Percentiles rank a stretch among this genome's conserved stretches.
phyloP scores from a whole-genome alignment of 2,888 invertebrate genomes.

The Argyresthia goedartella region DNA sequence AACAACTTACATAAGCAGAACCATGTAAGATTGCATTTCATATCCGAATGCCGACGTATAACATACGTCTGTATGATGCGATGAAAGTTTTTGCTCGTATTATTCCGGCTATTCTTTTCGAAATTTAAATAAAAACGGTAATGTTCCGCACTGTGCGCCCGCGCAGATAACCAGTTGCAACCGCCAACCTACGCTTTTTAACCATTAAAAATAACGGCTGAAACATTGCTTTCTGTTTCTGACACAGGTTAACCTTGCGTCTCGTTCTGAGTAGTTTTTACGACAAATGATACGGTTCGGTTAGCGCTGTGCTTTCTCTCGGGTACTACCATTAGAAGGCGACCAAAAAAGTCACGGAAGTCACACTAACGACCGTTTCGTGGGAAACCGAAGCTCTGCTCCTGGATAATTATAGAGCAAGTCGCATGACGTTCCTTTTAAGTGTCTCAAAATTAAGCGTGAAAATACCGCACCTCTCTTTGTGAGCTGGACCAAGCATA shows the following conservation, averaged over 20 bases:
- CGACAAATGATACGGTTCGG: constrained; percentile 8
- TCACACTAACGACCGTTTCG: constrained; percentile 31
- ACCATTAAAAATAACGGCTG: constrained; percentile 13
- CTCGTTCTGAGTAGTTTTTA: no score
- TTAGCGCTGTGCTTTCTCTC: constrained; percentile 5
- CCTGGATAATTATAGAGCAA: constrained; percentile 18
- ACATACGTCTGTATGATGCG: no score
- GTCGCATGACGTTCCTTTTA: constrained; percentile 22
- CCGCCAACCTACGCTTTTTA: constrained; percentile 14
- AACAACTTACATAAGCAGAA: no score
- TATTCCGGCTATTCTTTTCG: constrained; percentile 15
- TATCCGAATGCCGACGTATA: no score
- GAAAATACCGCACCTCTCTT: not conserved
- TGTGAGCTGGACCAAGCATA: not conserved
- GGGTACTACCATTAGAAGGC: constrained; percentile 1
- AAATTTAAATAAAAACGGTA: constrained; percentile 66
- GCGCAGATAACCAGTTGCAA: constrained; percentile 38
- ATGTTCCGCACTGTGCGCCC: constrained; percentile 52
- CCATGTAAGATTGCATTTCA: no score
- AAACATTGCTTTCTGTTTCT: constrained; percentile 1
- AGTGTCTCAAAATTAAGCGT: constrained; percentile 7
- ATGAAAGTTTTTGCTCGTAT: constrained; percentile 17
- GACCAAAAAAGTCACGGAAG: constrained; percentile 28
- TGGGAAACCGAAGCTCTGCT: constrained; percentile 34
- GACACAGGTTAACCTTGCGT: no score